These are phyloP conservation scores for Tenrec ecaudatus DNA, from an alignment of 2,113 vertebrate species.

Conservation along the genomic window DNA sequence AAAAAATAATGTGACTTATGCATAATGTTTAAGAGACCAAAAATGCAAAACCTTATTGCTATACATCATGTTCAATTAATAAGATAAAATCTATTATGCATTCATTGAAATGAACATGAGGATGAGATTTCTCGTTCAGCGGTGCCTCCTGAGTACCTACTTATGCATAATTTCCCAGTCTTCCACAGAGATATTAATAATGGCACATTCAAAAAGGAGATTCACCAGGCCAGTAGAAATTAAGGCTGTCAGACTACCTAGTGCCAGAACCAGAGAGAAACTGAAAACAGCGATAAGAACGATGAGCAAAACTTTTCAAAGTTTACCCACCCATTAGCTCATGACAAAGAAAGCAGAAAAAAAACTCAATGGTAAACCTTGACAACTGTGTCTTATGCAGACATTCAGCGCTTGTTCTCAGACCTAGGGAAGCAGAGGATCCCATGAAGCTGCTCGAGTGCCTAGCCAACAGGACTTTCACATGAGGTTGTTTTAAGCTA, in stretches of 20 bases:
- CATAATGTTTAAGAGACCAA: constrained; percentile 40
- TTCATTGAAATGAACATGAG: background rate
- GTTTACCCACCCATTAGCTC: background rate
- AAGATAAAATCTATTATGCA: constrained; percentile 41
- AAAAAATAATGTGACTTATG: constrained; percentile 43
- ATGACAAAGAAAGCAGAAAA: background rate
- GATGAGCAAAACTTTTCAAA: background rate
- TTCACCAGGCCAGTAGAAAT: constrained; percentile 25
- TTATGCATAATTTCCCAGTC: background rate
- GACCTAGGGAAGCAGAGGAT: constrained; percentile 5
- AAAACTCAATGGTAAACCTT: background rate
- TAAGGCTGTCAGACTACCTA: background rate
- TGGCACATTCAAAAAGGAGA: constrained; percentile 26
- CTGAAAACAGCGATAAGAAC: background rate
- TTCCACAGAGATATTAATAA: constrained; percentile 28
- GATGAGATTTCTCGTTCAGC: constrained; percentile 13
- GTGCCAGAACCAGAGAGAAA: constrained; percentile 5
- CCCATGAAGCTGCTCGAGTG: background rate
- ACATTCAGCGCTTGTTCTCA: background rate
- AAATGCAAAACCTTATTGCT: background rate
- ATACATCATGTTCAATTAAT: background rate
- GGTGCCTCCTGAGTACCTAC: background rate
- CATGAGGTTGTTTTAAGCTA: background rate
- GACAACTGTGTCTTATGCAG: background rate
- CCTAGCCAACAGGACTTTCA: background rate